A percentile compares a stretch with the other conserved stretches of the same genome.
Conservation (phyloP, 2,113 vertebrate genomes). For the Equus quagga region DNA sequence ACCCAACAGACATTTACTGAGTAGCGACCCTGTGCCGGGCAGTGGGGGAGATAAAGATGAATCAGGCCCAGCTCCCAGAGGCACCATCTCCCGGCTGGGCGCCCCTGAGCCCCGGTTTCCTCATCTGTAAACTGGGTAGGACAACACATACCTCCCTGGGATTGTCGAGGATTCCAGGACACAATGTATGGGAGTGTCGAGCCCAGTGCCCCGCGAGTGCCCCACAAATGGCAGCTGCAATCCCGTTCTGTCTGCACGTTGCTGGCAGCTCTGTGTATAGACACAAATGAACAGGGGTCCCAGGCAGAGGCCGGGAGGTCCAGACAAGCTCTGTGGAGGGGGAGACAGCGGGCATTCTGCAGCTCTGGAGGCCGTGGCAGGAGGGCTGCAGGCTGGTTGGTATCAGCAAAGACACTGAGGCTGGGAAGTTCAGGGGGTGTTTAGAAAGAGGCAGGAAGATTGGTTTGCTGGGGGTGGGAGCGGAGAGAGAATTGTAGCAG, state of each 20-base stretch:
- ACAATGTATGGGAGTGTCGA: accelerated
- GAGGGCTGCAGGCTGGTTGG: accelerated
- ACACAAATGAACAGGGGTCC: accelerated
- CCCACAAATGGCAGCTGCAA: background rate
- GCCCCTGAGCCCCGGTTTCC: background rate
- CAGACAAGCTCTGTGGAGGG: background rate
- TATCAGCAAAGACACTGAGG: background rate
- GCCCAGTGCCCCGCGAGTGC: accelerated
- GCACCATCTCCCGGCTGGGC: background rate
- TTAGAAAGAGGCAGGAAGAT: background rate
- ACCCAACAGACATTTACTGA: background rate
- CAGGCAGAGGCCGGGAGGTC: background rate
- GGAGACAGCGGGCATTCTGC: accelerated
- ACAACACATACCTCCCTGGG: background rate
- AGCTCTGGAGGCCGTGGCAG: too few species aligned
- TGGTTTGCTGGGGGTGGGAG: background rate
- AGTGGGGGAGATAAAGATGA: background rate
- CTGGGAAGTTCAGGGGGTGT: background rate
- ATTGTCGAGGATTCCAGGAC: background rate
- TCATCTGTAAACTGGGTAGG: background rate
- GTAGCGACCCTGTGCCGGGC: background rate
- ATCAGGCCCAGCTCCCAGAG: background rate
- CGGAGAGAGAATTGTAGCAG: background rate
- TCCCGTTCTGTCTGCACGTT: accelerated
- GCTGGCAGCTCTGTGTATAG: background rate